Evolutionary conservation across 2,888 invertebrate species (phyloP), one percentile per base, ranked within the genome.

Genomic region (Eupithecia tripunctaria): DNA sequence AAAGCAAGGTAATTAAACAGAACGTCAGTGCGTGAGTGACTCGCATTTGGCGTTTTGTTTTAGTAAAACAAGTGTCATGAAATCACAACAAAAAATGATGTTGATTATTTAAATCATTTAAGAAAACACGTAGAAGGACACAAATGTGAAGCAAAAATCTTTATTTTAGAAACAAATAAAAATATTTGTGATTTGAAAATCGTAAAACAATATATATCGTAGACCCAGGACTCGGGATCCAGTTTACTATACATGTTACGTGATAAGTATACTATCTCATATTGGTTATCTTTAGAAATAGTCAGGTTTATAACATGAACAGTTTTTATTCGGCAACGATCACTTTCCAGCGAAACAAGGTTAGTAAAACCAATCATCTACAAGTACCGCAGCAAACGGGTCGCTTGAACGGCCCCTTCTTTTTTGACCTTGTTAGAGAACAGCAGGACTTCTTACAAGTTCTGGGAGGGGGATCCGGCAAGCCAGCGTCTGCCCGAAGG

Each of bases 401-500:
- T 18, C 12, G 38, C 74, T 62, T 82, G 80, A 87, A 32, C 8
- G 82, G 84, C 68, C 73, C 76, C 72, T 75, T 87, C 67, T 73
- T 84, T 76, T 81, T 88, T 0, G 85, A 81, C 60, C 80, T 88
- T 10, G 62, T 36, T 51, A 66, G 43, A 88, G 89, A 88, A 3
- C 82, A 68, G 51, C 83, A 84, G 0, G 91, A 89, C 70, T 82
- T 89, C 74, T 83, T 91, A 60, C 84, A 82, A 70, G 85, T 88
- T 0, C 84, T 65, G 72, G 86, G 88, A 0, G 88, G 86, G 0
- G 80, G 68, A 1, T 91, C 90, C 1, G 83, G 81, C 7, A 91
- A 88, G 0, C 91, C 92, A 73, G 95, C 94, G 83, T 96, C 96
- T 0, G 92, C 90, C 32, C 93, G 90, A 62, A 91, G 84, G 80